phyloP scores from a whole-genome alignment of 2,113 vertebrate species.

The Aegypius monachus region DNA sequence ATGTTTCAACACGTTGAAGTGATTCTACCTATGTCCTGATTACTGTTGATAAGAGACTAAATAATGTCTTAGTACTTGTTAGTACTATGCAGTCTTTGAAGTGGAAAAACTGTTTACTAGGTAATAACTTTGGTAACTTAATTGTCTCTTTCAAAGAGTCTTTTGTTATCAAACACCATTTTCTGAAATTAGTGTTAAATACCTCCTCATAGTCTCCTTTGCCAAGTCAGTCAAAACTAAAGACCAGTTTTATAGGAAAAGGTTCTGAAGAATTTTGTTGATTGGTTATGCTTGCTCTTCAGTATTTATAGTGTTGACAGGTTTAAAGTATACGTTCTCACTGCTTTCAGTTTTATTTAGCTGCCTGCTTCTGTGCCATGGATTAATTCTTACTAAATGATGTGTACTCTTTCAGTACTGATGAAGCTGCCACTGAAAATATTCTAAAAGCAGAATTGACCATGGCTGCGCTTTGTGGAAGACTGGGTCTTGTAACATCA shows the following conservation, averaged over 20 bases:
- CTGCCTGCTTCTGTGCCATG: not conserved
- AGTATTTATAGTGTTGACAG: not conserved
- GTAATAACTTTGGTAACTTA: not conserved
- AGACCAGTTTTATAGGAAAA: not conserved
- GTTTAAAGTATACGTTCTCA: not conserved
- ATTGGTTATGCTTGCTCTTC: not conserved
- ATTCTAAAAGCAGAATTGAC: constrained; percentile 97
- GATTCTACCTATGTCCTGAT: not conserved
- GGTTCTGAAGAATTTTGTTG: not conserved
- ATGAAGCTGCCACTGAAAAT: constrained; percentile 96
- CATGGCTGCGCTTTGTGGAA: constrained; percentile 94
- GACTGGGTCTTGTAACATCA: constrained; percentile 90
- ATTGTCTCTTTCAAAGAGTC: not conserved
- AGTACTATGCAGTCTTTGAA: not conserved
- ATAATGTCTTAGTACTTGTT: not conserved
- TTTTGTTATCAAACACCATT: not conserved
- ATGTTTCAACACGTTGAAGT: not conserved
- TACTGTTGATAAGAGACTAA: not conserved
- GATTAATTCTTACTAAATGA: constrained; percentile 1
- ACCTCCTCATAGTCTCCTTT: not conserved
- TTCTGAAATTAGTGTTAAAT: not conserved
- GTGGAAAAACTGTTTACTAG: not conserved
- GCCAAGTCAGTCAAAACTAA: not conserved
- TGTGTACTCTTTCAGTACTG: constrained; percentile 81
- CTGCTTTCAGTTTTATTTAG: not conserved